A percentile compares a stretch with the other conserved stretches of the same genome.
Evolutionary conservation across 1,140 invertebrate genomes (phyloP).

Genomic region (Aphidius gifuensis): DNA sequence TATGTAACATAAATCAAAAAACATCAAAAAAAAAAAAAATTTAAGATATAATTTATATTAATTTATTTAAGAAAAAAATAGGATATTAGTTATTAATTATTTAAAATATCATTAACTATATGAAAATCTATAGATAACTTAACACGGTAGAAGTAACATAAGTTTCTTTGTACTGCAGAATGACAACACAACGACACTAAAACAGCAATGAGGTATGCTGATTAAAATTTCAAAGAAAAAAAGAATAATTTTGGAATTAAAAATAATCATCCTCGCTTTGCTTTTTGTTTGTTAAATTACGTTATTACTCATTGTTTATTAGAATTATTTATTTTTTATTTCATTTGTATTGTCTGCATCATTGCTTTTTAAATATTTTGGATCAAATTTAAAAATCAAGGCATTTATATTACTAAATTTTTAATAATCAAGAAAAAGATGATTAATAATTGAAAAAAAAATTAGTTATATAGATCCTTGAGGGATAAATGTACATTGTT

Average conservation of each 20-base stretch:
- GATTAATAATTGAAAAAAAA: too few species aligned
- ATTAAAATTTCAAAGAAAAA: slow-evolving; percentile 3
- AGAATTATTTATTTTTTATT: too few species aligned
- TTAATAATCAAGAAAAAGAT: too few species aligned
- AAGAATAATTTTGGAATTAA: slow-evolving; percentile 20
- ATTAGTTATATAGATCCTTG: not conserved
- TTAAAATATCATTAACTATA: slow-evolving; percentile 3
- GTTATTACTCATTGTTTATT: too few species aligned
- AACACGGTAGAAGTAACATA: slow-evolving; percentile 25
- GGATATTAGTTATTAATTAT: not conserved
- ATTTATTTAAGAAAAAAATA: not conserved
- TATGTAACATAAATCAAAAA: slow-evolving; percentile 31
- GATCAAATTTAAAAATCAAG: not conserved
- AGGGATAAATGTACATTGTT: not conserved
- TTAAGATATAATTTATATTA: not conserved
- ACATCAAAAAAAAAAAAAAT: slow-evolving; percentile 8
- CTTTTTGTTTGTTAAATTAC: too few species aligned
- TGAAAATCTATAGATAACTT: slow-evolving; percentile 13
- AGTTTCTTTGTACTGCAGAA: slow-evolving; percentile 38
- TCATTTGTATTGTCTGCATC: not conserved
- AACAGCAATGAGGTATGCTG: slow-evolving; percentile 37
- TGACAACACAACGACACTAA: slow-evolving; percentile 38
- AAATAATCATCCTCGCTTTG: not conserved
- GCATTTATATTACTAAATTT: too few species aligned
- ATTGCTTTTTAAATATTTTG: not conserved